Conservation (phyloP, 2,797 vertebrate species). For the Setipinna tenuifilis region DNA sequence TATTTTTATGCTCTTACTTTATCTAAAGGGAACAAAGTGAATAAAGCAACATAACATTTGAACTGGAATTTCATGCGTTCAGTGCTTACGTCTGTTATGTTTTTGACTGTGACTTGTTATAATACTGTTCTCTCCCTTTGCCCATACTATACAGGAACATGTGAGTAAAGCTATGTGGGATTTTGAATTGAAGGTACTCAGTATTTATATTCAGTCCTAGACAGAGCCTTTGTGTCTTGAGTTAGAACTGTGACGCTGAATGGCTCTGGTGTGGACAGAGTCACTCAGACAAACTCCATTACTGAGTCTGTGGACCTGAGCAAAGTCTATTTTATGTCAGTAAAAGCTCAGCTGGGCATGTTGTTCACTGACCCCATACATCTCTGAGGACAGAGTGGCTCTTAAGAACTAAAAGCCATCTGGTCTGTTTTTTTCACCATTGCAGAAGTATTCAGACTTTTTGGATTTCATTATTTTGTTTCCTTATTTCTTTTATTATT, state of each 20-base stretch:
- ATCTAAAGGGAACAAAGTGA: too few relatives aligned
- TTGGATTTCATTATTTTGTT: background rate
- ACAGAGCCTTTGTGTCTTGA: too few relatives aligned
- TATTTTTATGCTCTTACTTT: too few relatives aligned
- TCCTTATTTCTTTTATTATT: background rate
- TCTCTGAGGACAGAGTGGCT: slow-evolving; percentile 5
- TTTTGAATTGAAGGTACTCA: too few relatives aligned
- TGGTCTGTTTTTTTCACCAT: background rate
- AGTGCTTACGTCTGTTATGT: too few relatives aligned
- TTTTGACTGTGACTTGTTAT: too few relatives aligned
- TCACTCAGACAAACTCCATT: background rate
- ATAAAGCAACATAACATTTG: too few relatives aligned
- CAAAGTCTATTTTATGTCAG: background rate
- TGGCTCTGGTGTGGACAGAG: background rate
- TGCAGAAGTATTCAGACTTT: background rate
- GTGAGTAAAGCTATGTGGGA: too few relatives aligned
- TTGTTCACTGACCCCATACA: background rate
- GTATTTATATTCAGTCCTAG: too few relatives aligned
- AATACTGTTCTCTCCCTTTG: too few relatives aligned
- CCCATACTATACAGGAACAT: too few relatives aligned
- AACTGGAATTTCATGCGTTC: too few relatives aligned
- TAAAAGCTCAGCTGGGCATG: background rate
- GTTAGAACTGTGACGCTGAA: background rate
- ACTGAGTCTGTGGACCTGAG: background rate
- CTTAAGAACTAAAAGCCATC: slow-evolving; percentile 6